Base-by-base conservation (phyloP, 2,797 vertebrate genomes). In the Sylvilagus floridanus region DNA sequence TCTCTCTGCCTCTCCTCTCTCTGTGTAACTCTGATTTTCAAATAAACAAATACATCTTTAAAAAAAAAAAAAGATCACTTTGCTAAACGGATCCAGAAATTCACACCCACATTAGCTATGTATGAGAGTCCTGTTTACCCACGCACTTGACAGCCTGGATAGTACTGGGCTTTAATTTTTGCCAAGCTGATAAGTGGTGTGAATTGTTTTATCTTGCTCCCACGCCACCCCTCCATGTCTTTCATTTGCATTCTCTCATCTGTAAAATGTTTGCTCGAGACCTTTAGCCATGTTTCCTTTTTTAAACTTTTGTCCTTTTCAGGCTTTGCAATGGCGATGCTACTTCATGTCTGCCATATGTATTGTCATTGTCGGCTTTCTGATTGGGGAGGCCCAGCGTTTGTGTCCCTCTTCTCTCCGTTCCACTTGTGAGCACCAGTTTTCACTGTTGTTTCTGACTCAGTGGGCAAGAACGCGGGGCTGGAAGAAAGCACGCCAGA, bases 161-260 rank as follows among this genome's bases (percentile, higher is more conserved):
- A 71, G 69, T 93, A 89, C 68, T 87, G 30, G 5, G 37, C 84
- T 95, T 89, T 82, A 78, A 66, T 35, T 93, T 90, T 68, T 84
- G 69, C 88, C 81, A 68, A 57, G 86, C 82, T 82, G 88, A 90
- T 86, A 57, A 76, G 60, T n/a, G 4, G 76, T 42, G 60, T 77
- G 93, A 90, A 91, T 92, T 93, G 50, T 92, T 92, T 93, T 88
- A 19, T 32, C 92, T 68, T 84, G 42, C 71, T 92, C 85, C 73
- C 78, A 66, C 63, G 24, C 26, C 66, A 83, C 86, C 84, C 12
- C 75, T n/a, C 37, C 37, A 3, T 32, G n/a, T 92, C 88, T 95
- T 92, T 96, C 93, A 66, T 28, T 90, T 32, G 68, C 77, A 77
- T 62, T 69, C 87, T 76, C 50, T 84, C 81, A 54, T 60, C 68